Evolutionary conservation across 1,140 invertebrate species (phyloP), one percentile per base, ranked within the genome.

Genomic region (Lutraria rhynchaena): DNA sequence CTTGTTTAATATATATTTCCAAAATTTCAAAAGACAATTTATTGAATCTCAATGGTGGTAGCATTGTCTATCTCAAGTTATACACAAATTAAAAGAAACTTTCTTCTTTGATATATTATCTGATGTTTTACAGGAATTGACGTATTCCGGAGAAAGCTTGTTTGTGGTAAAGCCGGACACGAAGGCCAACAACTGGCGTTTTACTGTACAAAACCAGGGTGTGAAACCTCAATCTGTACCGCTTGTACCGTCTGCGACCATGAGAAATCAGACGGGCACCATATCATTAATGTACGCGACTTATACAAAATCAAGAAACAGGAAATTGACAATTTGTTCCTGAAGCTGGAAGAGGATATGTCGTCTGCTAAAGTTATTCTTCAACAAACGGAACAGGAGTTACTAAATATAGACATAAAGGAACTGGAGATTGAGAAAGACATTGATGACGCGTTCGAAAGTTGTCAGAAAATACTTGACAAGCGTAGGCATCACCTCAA

Each of bases 381-480:
- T 37, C 81, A 86, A 55, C 85, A 86, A 73, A 81, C 81, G 3
- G 77, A 86, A 57, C 83, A 86, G 41, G 85, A 86, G 76, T 57
- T 86, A n/a, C 37, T 83, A 27, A 86, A 86, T 51, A 74, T 86
- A 17, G 85, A 86, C 31, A 86, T 86, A 3, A 83, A 83, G 55
- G 85, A 86, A 67, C 83, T 81, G 3, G 85, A 86, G 75, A 69
- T 84, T 29, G 85, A 86, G 78, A 81, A 86, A 63, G 85, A 84
- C 69, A 73, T 86, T 41, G 85, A 86, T 49, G 77, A 81, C 15
- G 55, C 58, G 0, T 83, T 86, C 22, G 77, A 76, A 19, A 33
- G 29, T 35, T 84, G 81, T 63, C 77, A 74, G 31, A 82, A 83
- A 33, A 61, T 81, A 3, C 35, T 86, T n/a, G 69, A 74, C 11